Conservation (phyloP, 1,140 invertebrate genomes). For the Heterodera carotae region DNA sequence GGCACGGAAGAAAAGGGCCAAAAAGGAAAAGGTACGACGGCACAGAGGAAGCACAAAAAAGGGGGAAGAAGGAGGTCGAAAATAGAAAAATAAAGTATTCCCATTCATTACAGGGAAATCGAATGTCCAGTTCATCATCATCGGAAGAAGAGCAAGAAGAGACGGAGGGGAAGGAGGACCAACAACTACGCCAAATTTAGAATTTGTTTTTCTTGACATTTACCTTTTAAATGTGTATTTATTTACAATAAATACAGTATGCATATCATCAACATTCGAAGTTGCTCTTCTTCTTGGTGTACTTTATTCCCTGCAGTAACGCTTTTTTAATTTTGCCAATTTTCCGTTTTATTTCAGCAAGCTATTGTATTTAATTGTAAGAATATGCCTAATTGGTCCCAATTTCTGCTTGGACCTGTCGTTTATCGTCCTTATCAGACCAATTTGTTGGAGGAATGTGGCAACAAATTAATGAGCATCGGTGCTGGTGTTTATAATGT, state of each 20-base stretch:
- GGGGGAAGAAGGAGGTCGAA: no score
- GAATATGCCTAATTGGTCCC: slow-evolving; percentile 11
- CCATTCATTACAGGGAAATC: no score
- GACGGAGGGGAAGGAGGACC: no score
- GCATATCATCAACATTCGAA: no score
- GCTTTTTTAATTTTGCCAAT: slow-evolving; percentile 1
- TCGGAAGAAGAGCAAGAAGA: background rate
- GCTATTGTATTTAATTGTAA: background rate
- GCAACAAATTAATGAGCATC: slow-evolving; percentile 18
- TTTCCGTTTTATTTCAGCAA: background rate
- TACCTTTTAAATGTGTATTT: no score
- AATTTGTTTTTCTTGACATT: no score
- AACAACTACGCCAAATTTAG: no score
- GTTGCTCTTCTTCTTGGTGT: no score
- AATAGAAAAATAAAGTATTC: no score
- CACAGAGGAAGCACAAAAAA: background rate
- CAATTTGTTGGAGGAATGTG: slow-evolving; percentile 31
- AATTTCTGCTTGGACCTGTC: slow-evolving; percentile 23
- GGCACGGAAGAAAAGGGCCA: slow-evolving; percentile 32
- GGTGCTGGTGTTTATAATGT: slow-evolving; percentile 15
- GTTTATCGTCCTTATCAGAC: slow-evolving; percentile 30
- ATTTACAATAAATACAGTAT: no score
- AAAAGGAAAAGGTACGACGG: slow-evolving; percentile 15
- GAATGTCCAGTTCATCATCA: background rate
- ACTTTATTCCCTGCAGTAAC: no score